A percentile compares a stretch with the other conserved stretches of the same genome.
phyloP scores from a whole-genome alignment of 2,888 invertebrate genomes.

The Hemistola chrysoprasaria region DNA sequence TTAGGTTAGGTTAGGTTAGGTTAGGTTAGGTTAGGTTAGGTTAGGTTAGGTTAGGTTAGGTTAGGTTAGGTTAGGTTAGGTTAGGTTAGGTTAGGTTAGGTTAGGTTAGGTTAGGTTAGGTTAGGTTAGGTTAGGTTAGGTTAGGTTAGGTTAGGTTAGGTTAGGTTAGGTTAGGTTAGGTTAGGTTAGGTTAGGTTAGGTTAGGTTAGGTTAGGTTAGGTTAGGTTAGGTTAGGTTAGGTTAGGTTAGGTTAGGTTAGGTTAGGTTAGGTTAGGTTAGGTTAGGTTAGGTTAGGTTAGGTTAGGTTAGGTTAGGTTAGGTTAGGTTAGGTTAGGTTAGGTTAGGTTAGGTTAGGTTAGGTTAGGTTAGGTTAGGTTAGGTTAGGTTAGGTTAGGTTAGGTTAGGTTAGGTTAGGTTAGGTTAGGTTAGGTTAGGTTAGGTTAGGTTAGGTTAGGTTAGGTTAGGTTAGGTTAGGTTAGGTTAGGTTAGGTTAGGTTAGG shows the following conservation, averaged over 20 bases:
- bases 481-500: slow-evolving; percentile 32
- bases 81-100: slow-evolving; percentile 27
- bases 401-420: slow-evolving; percentile 33
- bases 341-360: slow-evolving; percentile 33
- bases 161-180: slow-evolving; percentile 31
- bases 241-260: slow-evolving; percentile 30
- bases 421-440: slow-evolving; percentile 33
- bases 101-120: slow-evolving; percentile 27
- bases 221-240: slow-evolving; percentile 22
- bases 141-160: slow-evolving; percentile 24
- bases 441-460: slow-evolving; percentile 31
- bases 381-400: slow-evolving; percentile 35
- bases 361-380: slow-evolving; percentile 38
- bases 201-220: slow-evolving; percentile 19
- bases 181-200: slow-evolving; percentile 29
- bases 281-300: slow-evolving; percentile 24
- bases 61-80: slow-evolving; percentile 29
- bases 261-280: slow-evolving; percentile 31
- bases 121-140: slow-evolving; percentile 25
- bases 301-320: slow-evolving; percentile 25
- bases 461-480: slow-evolving; percentile 27
- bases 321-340: slow-evolving; percentile 35
- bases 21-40: slow-evolving; percentile 28
- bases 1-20: slow-evolving; percentile 26
- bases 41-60: slow-evolving; percentile 29